Conservation (phyloP, 1,140 invertebrate species). For the Cydia amplana region DNA sequence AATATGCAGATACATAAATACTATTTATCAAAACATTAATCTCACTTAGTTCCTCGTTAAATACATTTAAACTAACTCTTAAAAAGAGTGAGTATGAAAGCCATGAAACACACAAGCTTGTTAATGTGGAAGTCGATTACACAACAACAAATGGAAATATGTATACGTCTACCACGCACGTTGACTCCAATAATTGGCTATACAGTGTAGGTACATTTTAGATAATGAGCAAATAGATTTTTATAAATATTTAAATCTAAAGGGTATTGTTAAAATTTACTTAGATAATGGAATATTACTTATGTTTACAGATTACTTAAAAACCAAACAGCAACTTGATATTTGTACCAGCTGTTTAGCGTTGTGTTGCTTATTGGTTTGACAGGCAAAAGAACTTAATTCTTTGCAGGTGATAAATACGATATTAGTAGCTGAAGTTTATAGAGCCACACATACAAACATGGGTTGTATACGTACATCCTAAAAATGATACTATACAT, state of each 20-base stretch:
- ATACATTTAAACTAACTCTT: slow-evolving; percentile 62
- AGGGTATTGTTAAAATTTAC: slow-evolving; percentile 61
- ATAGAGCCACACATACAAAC: slow-evolving; percentile 23
- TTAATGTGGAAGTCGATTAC: slow-evolving; percentile 37
- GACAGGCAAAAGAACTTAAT: not conserved
- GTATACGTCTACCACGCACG: slow-evolving; percentile 34
- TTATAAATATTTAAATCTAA: slow-evolving; percentile 66
- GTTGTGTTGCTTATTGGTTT: not conserved
- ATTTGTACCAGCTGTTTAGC: slow-evolving; percentile 38
- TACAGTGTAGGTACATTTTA: slow-evolving; percentile 68
- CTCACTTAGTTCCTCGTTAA: slow-evolving; percentile 73
- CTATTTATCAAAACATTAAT: slow-evolving; percentile 73
- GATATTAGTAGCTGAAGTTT: slow-evolving; percentile 14
- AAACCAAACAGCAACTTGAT: slow-evolving; percentile 44
- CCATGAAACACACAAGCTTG: slow-evolving; percentile 53
- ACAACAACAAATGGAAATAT: slow-evolving; percentile 27
- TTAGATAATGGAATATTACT: slow-evolving; percentile 77
- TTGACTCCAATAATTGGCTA: slow-evolving; percentile 59
- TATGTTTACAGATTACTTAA: slow-evolving; percentile 56
- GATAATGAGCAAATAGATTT: slow-evolving; percentile 72
- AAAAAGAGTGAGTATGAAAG: slow-evolving; percentile 49
- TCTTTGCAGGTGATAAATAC: slow-evolving; percentile 16
- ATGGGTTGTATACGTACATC: slow-evolving; percentile 9
- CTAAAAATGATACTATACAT: slow-evolving; percentile 29
- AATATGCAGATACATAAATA: slow-evolving; percentile 63